phyloP scores from a whole-genome alignment of 2,888 invertebrate species.

The Hydroisotoma schaefferi region DNA sequence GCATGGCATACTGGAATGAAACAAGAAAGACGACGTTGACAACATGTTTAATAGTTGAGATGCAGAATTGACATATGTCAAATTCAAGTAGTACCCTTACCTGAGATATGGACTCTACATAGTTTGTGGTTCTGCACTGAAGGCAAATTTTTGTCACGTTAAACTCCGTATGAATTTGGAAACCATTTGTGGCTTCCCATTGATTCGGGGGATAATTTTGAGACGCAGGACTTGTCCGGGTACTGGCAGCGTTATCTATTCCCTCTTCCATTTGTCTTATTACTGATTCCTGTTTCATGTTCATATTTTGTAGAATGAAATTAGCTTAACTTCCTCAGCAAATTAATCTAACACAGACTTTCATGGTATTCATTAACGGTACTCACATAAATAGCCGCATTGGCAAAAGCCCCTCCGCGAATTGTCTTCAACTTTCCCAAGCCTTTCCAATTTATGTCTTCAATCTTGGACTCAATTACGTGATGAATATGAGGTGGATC shows the following conservation, averaged over 20 bases:
- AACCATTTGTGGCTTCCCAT: not conserved
- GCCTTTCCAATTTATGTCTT: slow-evolving; percentile 26
- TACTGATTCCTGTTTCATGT: slow-evolving; percentile 27
- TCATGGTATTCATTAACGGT: not conserved
- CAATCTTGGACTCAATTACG: slow-evolving; percentile 30
- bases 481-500: slow-evolving; percentile 41
- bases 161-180: slow-evolving; percentile 36
- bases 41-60: not conserved
- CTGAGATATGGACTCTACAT: slow-evolving; percentile 41
- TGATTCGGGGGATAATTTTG: not conserved
- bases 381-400: slow-evolving; percentile 16
- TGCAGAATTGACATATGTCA: not conserved
- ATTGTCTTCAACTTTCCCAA: slow-evolving; percentile 23
- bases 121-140: slow-evolving; percentile 43
- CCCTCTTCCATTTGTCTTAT: slow-evolving; percentile 25
- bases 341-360: not conserved
- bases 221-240: slow-evolving; percentile 11
- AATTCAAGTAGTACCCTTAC: slow-evolving; percentile 18
- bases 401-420: slow-evolving; percentile 10
- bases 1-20: slow-evolving; percentile 36
- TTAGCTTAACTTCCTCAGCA: not conserved
- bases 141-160: slow-evolving; percentile 46
- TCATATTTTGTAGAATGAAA: not conserved
- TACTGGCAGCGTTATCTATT: not conserved
- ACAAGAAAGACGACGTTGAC: slow-evolving; percentile 6